Percentiles rank a stretch among this genome's conserved stretches.
Conservation (phyloP, 2,113 vertebrate genomes). For the Plectropomus leopardus region DNA sequence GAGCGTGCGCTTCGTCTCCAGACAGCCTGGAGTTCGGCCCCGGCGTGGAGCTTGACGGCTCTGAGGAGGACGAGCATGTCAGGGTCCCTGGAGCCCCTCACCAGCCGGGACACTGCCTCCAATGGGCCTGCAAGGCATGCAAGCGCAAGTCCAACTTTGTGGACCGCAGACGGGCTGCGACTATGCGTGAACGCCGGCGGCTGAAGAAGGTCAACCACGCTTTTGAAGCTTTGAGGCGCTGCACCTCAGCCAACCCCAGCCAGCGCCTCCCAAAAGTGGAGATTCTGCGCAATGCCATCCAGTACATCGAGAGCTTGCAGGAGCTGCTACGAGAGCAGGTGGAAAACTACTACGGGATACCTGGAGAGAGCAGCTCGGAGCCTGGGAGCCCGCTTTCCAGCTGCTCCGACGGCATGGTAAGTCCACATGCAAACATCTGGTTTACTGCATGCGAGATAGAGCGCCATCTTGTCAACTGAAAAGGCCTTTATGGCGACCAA, state of each 20-base stretch:
- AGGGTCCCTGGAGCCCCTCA: conserved; percentile 91
- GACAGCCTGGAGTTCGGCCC: conserved; percentile 89
- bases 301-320: conserved; percentile 97
- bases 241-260: conserved; percentile 94
- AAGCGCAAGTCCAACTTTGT: conserved; percentile 94
- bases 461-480: not conserved
- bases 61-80: conserved; percentile 94
- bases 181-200: conserved; percentile 95
- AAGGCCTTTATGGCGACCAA: not conserved
- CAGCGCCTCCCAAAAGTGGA: conserved; percentile 98
- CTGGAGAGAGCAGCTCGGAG: conserved; percentile 90
- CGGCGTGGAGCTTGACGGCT: conserved; percentile 82
- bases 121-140: conserved; percentile 99
- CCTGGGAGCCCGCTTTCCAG: conserved; percentile 93
- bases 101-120: conserved; percentile 95
- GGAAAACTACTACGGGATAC: conserved; percentile 91
- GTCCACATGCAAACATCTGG: conserved; percentile 47
- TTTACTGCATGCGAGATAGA: not conserved
- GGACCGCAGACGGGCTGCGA: conserved; percentile 95
- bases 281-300: conserved; percentile 97
- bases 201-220: conserved; percentile 98
- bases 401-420: conserved; percentile 96
- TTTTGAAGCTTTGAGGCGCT: conserved; percentile 94
- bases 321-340: conserved; percentile 94
- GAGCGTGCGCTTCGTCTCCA: conserved; percentile 90